Percentiles rank a stretch among this genome's conserved stretches.
Evolutionary conservation across 30 jellyfish, hydroid and myxozoan genomes (phyloP).

Genomic region (Hydractinia echinata): DNA sequence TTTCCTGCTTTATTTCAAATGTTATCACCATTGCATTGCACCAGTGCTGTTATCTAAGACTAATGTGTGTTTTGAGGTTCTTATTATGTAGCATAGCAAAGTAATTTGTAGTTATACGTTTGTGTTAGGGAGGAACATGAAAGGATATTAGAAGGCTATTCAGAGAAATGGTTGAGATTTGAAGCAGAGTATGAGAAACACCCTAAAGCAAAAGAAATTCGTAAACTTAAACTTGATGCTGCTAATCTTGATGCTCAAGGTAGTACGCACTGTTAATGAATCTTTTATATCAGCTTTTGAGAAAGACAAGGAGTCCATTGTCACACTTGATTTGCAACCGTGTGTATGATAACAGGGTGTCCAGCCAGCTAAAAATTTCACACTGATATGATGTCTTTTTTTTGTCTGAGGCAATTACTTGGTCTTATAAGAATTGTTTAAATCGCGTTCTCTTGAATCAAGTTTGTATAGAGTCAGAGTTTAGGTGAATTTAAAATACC

Average conservation of each 20-base stretch:
- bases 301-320: no score
- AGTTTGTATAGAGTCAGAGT: no score
- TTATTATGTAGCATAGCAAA: not conserved
- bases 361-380: no score
- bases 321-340: no score
- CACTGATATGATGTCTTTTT: no score
- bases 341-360: no score
- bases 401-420: no score
- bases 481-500: no score
- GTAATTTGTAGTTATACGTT: not conserved
- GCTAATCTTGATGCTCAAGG: slow-evolving; percentile 39
- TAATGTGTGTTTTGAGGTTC: not conserved
- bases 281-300: no score
- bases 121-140: slow-evolving; percentile 24
- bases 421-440: no score
- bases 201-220: slow-evolving; percentile 26
- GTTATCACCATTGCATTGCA: not conserved
- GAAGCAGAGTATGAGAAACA: slow-evolving; percentile 29
- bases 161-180: slow-evolving; percentile 21
- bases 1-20: no score
- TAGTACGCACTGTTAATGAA: not conserved
- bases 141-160: slow-evolving; percentile 7
- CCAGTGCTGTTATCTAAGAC: not conserved
- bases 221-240: slow-evolving; percentile 22
- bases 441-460: no score